Evolutionary conservation across 2,888 invertebrate species (phyloP).

Genomic region (Muscina levida): DNA sequence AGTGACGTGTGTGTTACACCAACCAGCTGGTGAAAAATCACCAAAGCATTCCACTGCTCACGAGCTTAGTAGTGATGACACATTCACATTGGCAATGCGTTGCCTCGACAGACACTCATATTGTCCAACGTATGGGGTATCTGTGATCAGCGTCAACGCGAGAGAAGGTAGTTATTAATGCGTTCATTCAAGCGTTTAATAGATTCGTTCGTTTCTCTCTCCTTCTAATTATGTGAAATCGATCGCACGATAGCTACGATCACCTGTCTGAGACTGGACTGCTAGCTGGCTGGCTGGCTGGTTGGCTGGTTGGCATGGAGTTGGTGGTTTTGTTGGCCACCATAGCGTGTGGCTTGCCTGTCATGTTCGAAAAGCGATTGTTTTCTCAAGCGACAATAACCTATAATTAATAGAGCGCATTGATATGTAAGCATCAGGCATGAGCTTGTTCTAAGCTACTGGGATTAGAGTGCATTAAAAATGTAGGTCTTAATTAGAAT

Average conservation of each 20-base stretch:
- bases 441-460: not conserved
- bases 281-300: too few relatives aligned
- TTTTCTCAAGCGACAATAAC: conserved; percentile 1
- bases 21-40: too few relatives aligned
- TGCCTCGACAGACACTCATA: not conserved
- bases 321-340: too few relatives aligned
- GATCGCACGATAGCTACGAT: not conserved
- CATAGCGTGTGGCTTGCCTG: too few relatives aligned
- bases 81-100: not conserved
- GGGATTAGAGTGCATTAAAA: not conserved
- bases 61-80: too few relatives aligned
- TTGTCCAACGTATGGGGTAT: not conserved
- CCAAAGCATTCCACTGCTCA: not conserved
- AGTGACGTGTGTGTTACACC: too few relatives aligned
- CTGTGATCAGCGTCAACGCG: not conserved
- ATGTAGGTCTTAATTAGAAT: not conserved
- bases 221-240: too few relatives aligned
- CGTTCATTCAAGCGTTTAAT: not conserved
- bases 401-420: not conserved
- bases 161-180: not conserved
- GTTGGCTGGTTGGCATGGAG: too few relatives aligned
- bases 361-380: not conserved
- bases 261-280: too few relatives aligned
- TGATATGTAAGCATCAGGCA: too few relatives aligned
- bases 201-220: not conserved